Percentiles rank a stretch among this genome's conserved stretches.
Evolutionary conservation across 1,140 invertebrate species (phyloP).

Genomic region (Lepidurus arcticus): DNA sequence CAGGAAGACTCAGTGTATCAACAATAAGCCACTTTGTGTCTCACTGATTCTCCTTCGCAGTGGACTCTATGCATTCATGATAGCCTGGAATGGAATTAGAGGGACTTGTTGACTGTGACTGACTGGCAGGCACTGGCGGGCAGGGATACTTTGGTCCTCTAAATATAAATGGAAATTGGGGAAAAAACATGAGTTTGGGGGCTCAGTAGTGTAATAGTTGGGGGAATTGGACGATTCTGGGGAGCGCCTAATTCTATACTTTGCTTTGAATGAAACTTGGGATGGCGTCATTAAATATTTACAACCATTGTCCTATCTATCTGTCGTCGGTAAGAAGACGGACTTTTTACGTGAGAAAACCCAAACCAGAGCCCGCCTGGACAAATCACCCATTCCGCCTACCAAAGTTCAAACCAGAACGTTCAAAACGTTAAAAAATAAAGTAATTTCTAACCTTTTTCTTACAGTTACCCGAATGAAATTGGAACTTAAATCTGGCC

Average conservation of each 20-base stretch:
- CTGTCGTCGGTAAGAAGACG: neutral
- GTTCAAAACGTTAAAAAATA: no score
- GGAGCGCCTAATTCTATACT: neutral
- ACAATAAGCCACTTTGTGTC: constrained; percentile 5
- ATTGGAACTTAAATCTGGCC: no score
- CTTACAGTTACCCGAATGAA: no score
- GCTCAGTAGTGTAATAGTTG: neutral
- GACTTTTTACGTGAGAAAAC: neutral
- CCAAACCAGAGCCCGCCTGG: neutral
- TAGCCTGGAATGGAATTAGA: neutral
- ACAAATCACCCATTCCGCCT: no score
- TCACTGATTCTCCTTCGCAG: neutral
- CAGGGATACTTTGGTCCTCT: no score
- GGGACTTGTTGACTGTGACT: neutral
- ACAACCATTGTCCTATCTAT: constrained; percentile 12
- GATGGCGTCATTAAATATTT: constrained; percentile 6
- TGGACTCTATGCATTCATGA: constrained; percentile 4
- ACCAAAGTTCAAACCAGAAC: no score
- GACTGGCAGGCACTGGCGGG: neutral
- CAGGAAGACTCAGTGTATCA: neutral
- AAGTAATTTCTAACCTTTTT: no score
- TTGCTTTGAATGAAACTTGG: neutral
- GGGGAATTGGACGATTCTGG: neutral
- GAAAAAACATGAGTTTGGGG: neutral
- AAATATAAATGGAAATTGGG: neutral